These are phyloP conservation scores for Nothobranchius kuhntae DNA, from an alignment of 2,113 vertebrate species.

Conservation along the genomic window DNA sequence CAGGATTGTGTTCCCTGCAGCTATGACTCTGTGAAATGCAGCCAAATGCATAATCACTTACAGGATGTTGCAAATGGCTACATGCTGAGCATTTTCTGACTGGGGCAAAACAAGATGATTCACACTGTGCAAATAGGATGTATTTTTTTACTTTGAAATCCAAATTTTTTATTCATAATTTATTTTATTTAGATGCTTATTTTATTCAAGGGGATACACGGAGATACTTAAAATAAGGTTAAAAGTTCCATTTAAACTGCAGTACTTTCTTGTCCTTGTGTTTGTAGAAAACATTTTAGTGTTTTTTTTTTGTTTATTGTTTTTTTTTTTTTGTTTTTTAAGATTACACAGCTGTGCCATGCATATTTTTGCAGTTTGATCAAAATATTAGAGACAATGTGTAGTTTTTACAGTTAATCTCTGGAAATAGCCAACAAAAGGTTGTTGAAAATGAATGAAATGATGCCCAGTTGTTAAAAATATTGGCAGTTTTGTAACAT, in stretches of 20 bases:
- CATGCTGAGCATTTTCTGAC: conserved; percentile 20
- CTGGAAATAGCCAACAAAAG: no score
- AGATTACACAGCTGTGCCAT: not conserved
- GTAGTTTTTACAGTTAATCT: no score
- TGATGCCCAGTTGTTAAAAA: no score
- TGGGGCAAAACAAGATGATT: conserved; percentile 18
- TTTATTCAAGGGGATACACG: not conserved
- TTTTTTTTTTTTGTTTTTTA: not conserved
- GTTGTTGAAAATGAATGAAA: no score
- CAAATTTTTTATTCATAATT: conserved; percentile 23
- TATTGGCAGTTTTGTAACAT: no score
- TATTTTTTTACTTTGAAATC: conserved; percentile 6
- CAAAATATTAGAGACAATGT: no score
- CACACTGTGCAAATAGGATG: conserved; percentile 2
- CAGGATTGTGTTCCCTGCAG: not conserved
- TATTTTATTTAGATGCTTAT: conserved; percentile 8
- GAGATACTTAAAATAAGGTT: conserved; percentile 15
- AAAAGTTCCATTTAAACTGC: conserved; percentile 27
- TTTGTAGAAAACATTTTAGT: not conserved
- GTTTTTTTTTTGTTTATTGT: not conserved
- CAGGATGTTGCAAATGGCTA: not conserved
- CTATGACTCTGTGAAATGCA: not conserved
- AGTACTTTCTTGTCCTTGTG: not conserved
- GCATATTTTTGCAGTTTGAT: no score
- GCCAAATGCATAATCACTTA: not conserved